Conservation (phyloP, 1,140 invertebrate genomes). For the Trichonephila clavata region DNA sequence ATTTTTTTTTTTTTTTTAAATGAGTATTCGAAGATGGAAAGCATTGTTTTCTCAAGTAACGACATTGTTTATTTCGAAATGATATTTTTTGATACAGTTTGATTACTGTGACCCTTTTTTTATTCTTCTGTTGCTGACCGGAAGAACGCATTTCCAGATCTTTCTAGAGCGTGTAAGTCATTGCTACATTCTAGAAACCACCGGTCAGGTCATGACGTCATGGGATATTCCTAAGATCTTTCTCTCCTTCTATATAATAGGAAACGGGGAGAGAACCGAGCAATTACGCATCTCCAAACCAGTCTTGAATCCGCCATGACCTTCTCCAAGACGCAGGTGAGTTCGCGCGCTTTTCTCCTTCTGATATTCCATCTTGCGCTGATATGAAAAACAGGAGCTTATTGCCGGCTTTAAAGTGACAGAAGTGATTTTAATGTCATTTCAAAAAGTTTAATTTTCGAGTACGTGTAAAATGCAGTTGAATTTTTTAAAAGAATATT, state of each 20-base stretch:
- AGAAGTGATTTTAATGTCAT: too few relatives aligned
- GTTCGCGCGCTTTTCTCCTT: not conserved
- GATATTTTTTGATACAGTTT: not conserved
- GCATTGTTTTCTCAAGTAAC: too few relatives aligned
- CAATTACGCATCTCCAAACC: not conserved
- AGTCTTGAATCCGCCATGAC: not conserved
- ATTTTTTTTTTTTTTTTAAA: too few relatives aligned
- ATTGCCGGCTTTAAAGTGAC: too few relatives aligned
- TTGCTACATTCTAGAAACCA: not conserved
- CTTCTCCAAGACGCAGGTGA: conserved; percentile 5
- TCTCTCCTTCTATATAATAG: not conserved
- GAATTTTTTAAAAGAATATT: too few relatives aligned
- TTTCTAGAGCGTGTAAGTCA: not conserved
- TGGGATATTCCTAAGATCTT: not conserved
- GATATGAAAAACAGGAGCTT: too few relatives aligned
- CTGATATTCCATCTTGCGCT: too few relatives aligned
- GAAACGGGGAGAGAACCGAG: not conserved
- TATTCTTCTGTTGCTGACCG: not conserved
- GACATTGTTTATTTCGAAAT: not conserved
- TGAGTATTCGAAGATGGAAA: too few relatives aligned
- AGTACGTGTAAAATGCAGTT: too few relatives aligned
- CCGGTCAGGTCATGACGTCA: conserved; percentile 12
- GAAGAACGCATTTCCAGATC: not conserved
- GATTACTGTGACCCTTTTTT: not conserved
- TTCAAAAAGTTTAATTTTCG: too few relatives aligned